phyloP scores from a whole-genome alignment of 2,888 invertebrate genomes.

The Megamerina dolium region DNA sequence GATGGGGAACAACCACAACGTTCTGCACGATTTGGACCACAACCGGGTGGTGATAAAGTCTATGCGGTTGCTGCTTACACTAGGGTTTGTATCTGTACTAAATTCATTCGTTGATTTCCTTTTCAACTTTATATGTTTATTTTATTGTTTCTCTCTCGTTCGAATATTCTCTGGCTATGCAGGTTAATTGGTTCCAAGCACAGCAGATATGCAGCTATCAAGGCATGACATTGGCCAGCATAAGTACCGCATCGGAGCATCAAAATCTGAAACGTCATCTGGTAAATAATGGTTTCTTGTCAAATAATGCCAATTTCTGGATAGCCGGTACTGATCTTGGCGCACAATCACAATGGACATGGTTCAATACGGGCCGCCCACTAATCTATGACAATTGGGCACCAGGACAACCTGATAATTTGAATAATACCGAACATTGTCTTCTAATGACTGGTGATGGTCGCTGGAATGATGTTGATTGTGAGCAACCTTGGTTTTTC shows the following conservation, averaged over 20 bases:
- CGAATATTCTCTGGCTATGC: too few relatives aligned
- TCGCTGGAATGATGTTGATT: slow-evolving; percentile 18
- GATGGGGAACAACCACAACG: too few relatives aligned
- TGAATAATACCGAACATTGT: slow-evolving; percentile 13
- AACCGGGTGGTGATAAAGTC: slow-evolving; percentile 17
- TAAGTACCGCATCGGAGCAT: slow-evolving; percentile 16
- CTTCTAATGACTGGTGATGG: slow-evolving; percentile 12
- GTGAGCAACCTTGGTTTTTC: slow-evolving; percentile 16
- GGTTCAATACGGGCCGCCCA: slow-evolving; percentile 24
- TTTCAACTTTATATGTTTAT: background rate
- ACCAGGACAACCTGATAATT: background rate
- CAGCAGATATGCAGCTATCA: slow-evolving; percentile 19
- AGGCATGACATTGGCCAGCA: slow-evolving; percentile 20
- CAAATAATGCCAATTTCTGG: slow-evolving; percentile 17
- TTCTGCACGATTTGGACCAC: too few relatives aligned
- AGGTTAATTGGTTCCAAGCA: slow-evolving; percentile 25
- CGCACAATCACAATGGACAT: slow-evolving; percentile 11
- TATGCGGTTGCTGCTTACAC: slow-evolving; percentile 16
- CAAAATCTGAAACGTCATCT: slow-evolving; percentile 12
- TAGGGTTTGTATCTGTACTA: slow-evolving; percentile 9
- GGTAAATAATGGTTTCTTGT: slow-evolving; percentile 4
- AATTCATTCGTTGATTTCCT: too few relatives aligned
- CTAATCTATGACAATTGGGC: slow-evolving; percentile 19
- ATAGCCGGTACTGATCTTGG: slow-evolving; percentile 23
- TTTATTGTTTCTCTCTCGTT: too few relatives aligned